Evolutionary conservation across 2,888 invertebrate genomes (phyloP).

Genomic region (Andrena haemorrhoa): DNA sequence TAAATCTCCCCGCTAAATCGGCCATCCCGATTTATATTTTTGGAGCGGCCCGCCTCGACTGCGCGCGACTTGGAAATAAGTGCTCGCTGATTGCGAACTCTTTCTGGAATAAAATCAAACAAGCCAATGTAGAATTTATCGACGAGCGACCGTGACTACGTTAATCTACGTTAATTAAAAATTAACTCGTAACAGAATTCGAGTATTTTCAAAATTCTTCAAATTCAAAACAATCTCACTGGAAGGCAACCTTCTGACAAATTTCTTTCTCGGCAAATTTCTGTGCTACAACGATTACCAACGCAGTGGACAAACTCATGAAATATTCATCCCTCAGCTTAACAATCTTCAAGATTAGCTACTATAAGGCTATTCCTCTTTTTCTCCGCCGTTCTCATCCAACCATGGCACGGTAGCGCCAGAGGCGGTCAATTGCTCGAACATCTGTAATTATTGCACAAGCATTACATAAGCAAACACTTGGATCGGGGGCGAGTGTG

Average conservation of each 20-base stretch:
- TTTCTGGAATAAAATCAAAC: neutral
- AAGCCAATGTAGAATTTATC: too few relatives aligned
- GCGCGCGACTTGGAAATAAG: neutral
- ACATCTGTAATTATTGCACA: constrained; percentile 69
- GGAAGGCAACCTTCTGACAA: too few relatives aligned
- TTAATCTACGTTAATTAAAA: too few relatives aligned
- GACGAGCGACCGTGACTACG: too few relatives aligned
- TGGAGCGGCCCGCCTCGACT: constrained; percentile 3
- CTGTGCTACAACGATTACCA: too few relatives aligned
- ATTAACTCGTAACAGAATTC: too few relatives aligned
- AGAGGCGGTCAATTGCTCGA: constrained; percentile 67
- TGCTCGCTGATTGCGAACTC: neutral
- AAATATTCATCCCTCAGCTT: too few relatives aligned
- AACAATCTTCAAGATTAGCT: neutral
- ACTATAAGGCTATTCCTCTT: neutral
- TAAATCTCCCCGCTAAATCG: constrained; percentile 54
- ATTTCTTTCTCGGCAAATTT: too few relatives aligned
- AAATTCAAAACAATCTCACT: too few relatives aligned
- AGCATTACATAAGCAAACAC: constrained; percentile 70
- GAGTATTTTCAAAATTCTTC: too few relatives aligned
- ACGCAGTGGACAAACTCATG: too few relatives aligned
- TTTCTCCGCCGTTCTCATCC: constrained; percentile 21
- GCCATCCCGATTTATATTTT: constrained; percentile 48
- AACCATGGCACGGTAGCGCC: constrained; percentile 45
- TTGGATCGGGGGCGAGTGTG: constrained; percentile 33